Evolutionary conservation across 2,888 invertebrate genomes (phyloP), one percentile per base, ranked within the genome.

Genomic region (Epicampocera succincta): DNA sequence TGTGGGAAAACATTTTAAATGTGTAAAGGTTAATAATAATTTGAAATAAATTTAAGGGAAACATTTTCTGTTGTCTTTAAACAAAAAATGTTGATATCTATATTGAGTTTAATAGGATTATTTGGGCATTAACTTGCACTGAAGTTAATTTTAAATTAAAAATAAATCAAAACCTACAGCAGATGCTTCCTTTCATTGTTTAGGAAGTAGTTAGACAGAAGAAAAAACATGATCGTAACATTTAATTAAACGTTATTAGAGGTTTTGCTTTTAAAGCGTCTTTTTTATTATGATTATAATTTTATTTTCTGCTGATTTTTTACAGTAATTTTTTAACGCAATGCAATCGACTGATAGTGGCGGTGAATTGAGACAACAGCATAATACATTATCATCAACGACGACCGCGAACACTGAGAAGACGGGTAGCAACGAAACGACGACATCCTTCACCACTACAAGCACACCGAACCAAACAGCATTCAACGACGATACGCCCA

Each of bases 271-370:
- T 29, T 25, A 25, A 25, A 25, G 33, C 8, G 8, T n/a, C 25
- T 40, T 38, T 8, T 12, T 69, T 33, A 6, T 69, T 60, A 75
- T 66, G 42, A 75, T 50, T 50, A 65, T 58, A 80, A 71, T 72
- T 40, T 60, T 75, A 54, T 3, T 61, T 6, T n/a, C 4, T 17
- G 5, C 19, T n/a, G 40, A 15, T 44, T 40, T 74, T 12, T 85
- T 90, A 90, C 86, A 90, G 89, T 87, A 87, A 87, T 87, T 87
- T 87, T 87, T 88, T 89, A 87, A 89, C 90, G 90, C 89, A 89
- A 91, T 91, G 91, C 91, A 91, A 91, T 89, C 91, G 89, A 89
- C 88, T 88, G 90, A 90, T 88, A 86, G 88, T 86, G 90, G 87
- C 84, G 89, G 88, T 88, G 91, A 90, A 87, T 86, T 87, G 85